Percentiles rank a stretch among this genome's conserved stretches.
Evolutionary conservation across 2,888 invertebrate genomes (phyloP).

Genomic region (Drosophila hamatofila): DNA sequence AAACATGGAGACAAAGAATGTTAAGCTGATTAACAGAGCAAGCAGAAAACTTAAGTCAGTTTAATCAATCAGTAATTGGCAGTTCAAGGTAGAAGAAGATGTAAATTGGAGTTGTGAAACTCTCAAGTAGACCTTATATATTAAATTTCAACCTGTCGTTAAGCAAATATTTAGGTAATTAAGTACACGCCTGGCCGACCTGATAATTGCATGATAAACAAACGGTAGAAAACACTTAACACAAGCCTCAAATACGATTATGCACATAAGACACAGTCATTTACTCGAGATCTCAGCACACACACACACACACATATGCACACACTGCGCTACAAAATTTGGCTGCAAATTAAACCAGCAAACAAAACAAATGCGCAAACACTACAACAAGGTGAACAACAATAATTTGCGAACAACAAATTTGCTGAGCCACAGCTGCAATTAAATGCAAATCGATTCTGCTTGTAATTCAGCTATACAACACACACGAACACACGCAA

Average conservation of each 20-base stretch:
- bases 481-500: conserved; percentile 47
- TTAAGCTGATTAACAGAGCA: conserved; percentile 2
- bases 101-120: neutral
- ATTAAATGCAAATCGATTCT: conserved; percentile 78
- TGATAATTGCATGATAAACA: conserved; percentile 73
- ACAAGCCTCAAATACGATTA: conserved; percentile 49
- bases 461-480: conserved; percentile 53
- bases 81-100: neutral
- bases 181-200: conserved; percentile 33
- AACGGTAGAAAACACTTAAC: conserved; percentile 68
- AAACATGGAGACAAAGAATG: neutral
- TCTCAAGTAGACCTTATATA: neutral
- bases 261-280: conserved; percentile 45
- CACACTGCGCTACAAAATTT: conserved; percentile 24
- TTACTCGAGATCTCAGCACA: conserved; percentile 15
- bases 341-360: conserved; percentile 53
- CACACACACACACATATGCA: conserved; percentile 1
- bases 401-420: conserved; percentile 63
- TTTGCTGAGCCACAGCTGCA: conserved; percentile 73
- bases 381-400: conserved; percentile 76
- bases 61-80: conserved; percentile 2
- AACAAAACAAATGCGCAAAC: conserved; percentile 75
- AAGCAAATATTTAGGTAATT: conserved; percentile 36
- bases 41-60: neutral
- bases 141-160: neutral